Percentiles rank a stretch among this genome's conserved stretches.
Evolutionary conservation across 2,797 vertebrate species (phyloP).

Genomic region (Pangasius mekongensis): DNA sequence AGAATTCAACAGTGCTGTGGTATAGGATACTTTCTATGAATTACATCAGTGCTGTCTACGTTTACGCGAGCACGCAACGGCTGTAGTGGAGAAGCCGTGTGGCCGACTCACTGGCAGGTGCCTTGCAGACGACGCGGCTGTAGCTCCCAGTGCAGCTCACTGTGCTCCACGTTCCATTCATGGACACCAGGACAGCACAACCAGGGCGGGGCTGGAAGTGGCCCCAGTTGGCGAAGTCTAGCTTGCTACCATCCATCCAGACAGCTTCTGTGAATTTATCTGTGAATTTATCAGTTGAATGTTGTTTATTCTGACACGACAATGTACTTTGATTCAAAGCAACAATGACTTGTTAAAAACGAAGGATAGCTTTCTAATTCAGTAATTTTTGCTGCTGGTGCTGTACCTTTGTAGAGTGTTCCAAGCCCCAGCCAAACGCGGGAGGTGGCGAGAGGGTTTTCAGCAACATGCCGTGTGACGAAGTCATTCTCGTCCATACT

Average conservation of each 20-base stretch:
- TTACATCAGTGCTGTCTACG: neutral
- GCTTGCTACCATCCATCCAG: slow-evolving; percentile 85
- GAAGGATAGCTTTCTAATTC: too few species aligned
- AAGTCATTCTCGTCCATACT: slow-evolving; percentile 89
- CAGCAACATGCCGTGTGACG: slow-evolving; percentile 78
- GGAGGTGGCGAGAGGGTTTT: slow-evolving; percentile 85
- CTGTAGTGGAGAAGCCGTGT: neutral
- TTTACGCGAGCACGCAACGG: neutral
- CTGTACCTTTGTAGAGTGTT: slow-evolving; percentile 61
- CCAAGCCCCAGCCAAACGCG: slow-evolving; percentile 87
- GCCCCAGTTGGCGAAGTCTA: slow-evolving; percentile 84
- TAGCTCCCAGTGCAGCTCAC: slow-evolving; percentile 75
- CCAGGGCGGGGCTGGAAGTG: slow-evolving; percentile 33
- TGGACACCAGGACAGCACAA: slow-evolving; percentile 82
- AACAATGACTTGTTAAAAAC: neutral
- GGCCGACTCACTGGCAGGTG: slow-evolving; percentile 76
- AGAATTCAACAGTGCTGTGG: neutral
- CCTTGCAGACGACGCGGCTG: slow-evolving; percentile 89
- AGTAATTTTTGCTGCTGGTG: slow-evolving; percentile 58
- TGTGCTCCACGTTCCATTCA: slow-evolving; percentile 80
- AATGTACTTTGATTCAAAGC: neutral
- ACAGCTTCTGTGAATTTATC: slow-evolving; percentile 47
- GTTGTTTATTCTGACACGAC: neutral
- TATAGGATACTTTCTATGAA: neutral
- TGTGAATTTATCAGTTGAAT: neutral